Conservation (phyloP, 2,888 invertebrate species). For the Agrochola litura region DNA sequence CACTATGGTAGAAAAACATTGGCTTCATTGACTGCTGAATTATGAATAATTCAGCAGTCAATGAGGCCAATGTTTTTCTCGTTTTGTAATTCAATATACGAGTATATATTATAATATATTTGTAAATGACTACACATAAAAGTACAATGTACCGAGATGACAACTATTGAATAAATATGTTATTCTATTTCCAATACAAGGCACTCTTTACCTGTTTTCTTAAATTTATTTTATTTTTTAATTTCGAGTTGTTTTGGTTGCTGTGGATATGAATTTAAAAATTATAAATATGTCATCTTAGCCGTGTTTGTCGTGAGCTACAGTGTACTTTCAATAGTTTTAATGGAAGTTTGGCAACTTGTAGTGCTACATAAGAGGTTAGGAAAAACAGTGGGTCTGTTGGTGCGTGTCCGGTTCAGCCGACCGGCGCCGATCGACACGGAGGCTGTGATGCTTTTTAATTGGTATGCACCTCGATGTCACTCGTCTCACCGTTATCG, state of each 20-base stretch:
- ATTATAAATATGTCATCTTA: not conserved
- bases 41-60: too few species aligned
- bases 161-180: not conserved
- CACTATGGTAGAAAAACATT: not conserved
- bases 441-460: conserved; percentile 8
- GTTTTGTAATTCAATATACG: too few species aligned
- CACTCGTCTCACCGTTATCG: not conserved
- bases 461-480: not conserved
- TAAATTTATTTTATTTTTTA: not conserved
- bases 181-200: not conserved
- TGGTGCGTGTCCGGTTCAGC: conserved; percentile 1
- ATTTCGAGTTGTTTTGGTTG: not conserved
- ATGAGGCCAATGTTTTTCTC: too few species aligned
- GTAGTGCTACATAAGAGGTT: not conserved
- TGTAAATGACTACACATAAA: not conserved
- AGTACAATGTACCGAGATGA: not conserved
- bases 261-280: not conserved
- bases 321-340: not conserved
- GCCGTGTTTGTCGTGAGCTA: not conserved
- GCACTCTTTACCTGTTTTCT: not conserved
- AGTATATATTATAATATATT: too few species aligned
- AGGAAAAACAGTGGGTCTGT: not conserved
- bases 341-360: not conserved
- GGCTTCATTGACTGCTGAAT: too few species aligned
- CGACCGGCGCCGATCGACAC: conserved; percentile 23